Evolutionary conservation across 2,888 invertebrate genomes (phyloP).

Genomic region (Rhagonycha lutea): DNA sequence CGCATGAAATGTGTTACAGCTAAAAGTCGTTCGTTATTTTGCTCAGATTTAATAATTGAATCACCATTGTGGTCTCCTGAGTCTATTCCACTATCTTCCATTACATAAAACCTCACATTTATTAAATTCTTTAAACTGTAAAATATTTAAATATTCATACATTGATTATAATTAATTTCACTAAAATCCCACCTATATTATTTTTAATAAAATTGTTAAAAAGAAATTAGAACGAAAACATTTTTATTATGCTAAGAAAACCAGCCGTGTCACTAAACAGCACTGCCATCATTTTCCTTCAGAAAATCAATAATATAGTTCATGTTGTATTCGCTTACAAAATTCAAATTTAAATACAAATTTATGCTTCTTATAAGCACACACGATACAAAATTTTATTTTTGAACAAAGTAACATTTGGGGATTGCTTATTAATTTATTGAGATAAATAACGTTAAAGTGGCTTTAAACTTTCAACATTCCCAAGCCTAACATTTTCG

Average conservation of each 20-base stretch:
- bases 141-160: background rate
- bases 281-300: constrained; percentile 26
- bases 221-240: background rate
- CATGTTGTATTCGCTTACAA: constrained; percentile 26
- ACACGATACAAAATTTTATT: background rate
- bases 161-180: background rate
- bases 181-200: background rate
- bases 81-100: constrained; percentile 62
- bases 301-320: constrained; percentile 41
- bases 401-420: background rate
- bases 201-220: background rate
- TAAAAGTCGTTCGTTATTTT: constrained; percentile 35
- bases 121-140: background rate
- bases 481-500: background rate
- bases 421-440: background rate
- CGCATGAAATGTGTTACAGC: constrained; percentile 14
- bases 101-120: constrained; percentile 34
- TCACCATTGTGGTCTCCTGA: constrained; percentile 57
- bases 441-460: background rate
- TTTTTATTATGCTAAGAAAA: background rate
- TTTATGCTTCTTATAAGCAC: background rate
- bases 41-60: constrained; percentile 43
- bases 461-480: background rate
- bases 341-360: constrained; percentile 19
- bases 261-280: constrained; percentile 18